Conservation (phyloP, 2,888 invertebrate species). For the Meandrusa payeni region DNA sequence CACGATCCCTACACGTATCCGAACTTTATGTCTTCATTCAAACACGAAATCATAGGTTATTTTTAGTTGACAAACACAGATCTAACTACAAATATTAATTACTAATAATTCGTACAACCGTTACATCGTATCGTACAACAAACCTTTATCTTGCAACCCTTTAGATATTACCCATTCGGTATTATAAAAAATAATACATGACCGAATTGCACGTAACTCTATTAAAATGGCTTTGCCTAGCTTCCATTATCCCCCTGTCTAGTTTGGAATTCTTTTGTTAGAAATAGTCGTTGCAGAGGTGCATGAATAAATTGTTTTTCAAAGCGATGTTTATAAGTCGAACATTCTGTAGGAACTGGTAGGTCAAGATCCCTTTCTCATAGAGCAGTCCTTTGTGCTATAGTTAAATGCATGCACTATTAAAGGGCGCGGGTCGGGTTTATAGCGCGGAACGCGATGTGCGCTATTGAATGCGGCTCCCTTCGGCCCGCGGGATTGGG, state of each 20-base stretch:
- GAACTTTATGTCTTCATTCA: conserved; percentile 9
- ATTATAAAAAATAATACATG: conserved; percentile 48
- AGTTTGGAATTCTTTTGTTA: conserved; percentile 78
- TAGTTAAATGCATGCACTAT: conserved; percentile 75
- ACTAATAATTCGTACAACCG: no score
- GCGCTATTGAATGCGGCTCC: conserved; percentile 25
- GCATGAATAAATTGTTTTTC: conserved; percentile 78
- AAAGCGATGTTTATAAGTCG: conserved; percentile 58
- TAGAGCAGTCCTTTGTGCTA: conserved; percentile 72
- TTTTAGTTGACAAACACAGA: conserved; percentile 1
- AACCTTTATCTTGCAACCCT: conserved; percentile 18
- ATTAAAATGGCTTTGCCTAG: conserved; percentile 76
- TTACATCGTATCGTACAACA: no score
- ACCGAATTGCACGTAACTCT: conserved; percentile 71
- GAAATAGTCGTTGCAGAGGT: conserved; percentile 67
- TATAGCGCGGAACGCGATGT: conserved; percentile 30
- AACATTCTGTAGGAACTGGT: conserved; percentile 74
- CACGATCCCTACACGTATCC: conserved; percentile 7
- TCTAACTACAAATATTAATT: no score
- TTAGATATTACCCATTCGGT: conserved; percentile 37
- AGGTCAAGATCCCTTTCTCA: conserved; percentile 80
- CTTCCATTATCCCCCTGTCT: conserved; percentile 77
- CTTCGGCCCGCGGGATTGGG: conserved; percentile 28
- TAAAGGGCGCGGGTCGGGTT: conserved; percentile 65
- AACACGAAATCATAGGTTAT: conserved; percentile 7